Evolutionary conservation across 2,113 vertebrate genomes (phyloP), one percentile per base, ranked within the genome.

Genomic region (Hemiprocne comata): DNA sequence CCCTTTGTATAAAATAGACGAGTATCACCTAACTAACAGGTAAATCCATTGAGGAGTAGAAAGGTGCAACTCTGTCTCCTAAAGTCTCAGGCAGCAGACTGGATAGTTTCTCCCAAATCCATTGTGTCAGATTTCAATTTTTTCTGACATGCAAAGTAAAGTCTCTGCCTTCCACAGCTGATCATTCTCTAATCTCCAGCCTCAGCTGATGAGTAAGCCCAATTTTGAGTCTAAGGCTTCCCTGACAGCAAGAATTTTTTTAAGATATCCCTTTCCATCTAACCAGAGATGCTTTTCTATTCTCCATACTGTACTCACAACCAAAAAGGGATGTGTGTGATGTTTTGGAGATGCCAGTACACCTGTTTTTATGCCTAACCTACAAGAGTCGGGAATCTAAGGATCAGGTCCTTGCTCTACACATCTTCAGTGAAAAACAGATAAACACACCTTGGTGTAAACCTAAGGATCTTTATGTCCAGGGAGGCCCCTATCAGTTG

Each of bases 241-340:
- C 17, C 31, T 73, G 14, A 69, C 4, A 73, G 40, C 50, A 83
- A 40, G 1, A 11, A 3, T 34, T 72, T 60, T 67, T 57, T 50
- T 0, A 85, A 67, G 20, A 33, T 7, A 16, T 28, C 53, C 16
- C 6, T 46, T 77, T 84, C 69, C 31, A 28, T 58, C 34, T 26
- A 33, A 75, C 11, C 17, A 87, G 61, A 64, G 29, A 55, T 64
- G 44, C 17, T 82, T 64, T 75, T 88, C 57, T 69, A 8, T 53
- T 79, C 34, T 67, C 53, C n/a, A 20, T 18, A 20, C 11, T 53
- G 24, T 64, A 24, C 57, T 67, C n/a, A 60, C 6, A 21, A 15
- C 8, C 0, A 1, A 61, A 87, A 71, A 51, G 13, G 3, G 4
- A 3, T 0, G 10, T 9, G 42, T 24, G 14, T 17, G 16, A 62